Conservation (phyloP, 2,888 invertebrate species). For the Thyatira batis region DNA sequence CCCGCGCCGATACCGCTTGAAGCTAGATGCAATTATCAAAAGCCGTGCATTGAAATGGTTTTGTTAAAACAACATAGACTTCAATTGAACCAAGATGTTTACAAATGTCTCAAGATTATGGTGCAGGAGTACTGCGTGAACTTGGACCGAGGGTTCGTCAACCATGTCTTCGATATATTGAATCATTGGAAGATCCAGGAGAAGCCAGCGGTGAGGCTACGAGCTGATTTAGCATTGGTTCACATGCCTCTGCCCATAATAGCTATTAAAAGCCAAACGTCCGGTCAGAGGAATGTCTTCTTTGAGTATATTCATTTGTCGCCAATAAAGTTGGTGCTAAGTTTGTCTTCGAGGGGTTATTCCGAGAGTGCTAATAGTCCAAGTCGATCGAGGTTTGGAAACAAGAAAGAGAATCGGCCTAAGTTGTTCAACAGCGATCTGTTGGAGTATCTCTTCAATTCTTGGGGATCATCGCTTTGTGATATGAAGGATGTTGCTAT, state of each 20-base stretch:
- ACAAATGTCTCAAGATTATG: slow-evolving; percentile 84
- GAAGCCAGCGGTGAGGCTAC: slow-evolving; percentile 80
- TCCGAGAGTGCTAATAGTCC: slow-evolving; percentile 58
- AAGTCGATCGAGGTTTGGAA: slow-evolving; percentile 50
- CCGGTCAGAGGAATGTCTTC: slow-evolving; percentile 63
- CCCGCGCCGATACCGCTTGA: slow-evolving; percentile 82
- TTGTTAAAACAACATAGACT: slow-evolving; percentile 78
- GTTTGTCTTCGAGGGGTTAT: slow-evolving; percentile 79
- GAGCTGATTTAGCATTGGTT: slow-evolving; percentile 81
- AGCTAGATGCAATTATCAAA: slow-evolving; percentile 47
- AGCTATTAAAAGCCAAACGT: slow-evolving; percentile 67
- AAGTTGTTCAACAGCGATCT: slow-evolving; percentile 82
- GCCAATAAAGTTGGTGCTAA: slow-evolving; percentile 83
- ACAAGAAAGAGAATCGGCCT: slow-evolving; percentile 71
- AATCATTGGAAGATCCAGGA: slow-evolving; percentile 83
- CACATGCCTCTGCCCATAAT: slow-evolving; percentile 81
- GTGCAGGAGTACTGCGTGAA: slow-evolving; percentile 86
- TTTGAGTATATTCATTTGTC: slow-evolving; percentile 83
- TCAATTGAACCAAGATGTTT: slow-evolving; percentile 78
- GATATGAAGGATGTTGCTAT: slow-evolving; percentile 85
- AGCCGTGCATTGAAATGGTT: slow-evolving; percentile 84
- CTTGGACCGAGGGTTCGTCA: slow-evolving; percentile 86
- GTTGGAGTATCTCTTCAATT: slow-evolving; percentile 84
- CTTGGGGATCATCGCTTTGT: slow-evolving; percentile 84
- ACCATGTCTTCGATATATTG: slow-evolving; percentile 84